Conservation (phyloP, 2,888 invertebrate genomes). For the Mechanitis messenoides region DNA sequence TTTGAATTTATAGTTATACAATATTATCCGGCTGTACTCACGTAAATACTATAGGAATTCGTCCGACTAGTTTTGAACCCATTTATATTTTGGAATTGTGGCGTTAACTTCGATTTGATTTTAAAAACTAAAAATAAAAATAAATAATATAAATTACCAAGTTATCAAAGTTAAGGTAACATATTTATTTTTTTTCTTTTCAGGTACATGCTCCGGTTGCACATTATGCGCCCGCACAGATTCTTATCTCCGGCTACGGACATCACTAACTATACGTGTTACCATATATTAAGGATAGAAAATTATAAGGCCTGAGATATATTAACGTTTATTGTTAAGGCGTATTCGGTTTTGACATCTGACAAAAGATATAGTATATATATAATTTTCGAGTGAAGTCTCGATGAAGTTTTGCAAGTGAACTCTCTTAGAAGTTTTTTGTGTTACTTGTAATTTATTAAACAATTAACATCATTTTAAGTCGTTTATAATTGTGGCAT, state of each 20-base stretch:
- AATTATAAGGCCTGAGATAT: not conserved
- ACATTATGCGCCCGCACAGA: constrained; percentile 57
- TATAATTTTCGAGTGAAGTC: constrained; percentile 4
- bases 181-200: constrained; percentile 15
- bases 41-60: no score
- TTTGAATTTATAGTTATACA: no score
- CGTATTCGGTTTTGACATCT: not conserved
- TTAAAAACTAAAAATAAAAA: no score
- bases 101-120: no score
- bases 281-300: not conserved
- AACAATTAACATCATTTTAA: constrained; percentile 24
- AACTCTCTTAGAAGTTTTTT: constrained; percentile 5
- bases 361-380: not conserved
- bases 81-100: no score
- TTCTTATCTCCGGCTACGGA: constrained; percentile 55
- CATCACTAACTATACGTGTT: constrained; percentile 30
- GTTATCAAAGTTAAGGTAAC: no score
- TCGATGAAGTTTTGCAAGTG: not conserved
- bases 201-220: constrained; percentile 50
- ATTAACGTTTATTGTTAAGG: not conserved
- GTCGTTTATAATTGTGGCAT: constrained; percentile 39
- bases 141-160: no score
- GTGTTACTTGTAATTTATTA: constrained; percentile 7
- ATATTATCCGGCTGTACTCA: no score
- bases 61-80: no score